These are phyloP conservation scores for Aromia moschata DNA, from an alignment of 2,888 invertebrate genomes.

Conservation along the genomic window DNA sequence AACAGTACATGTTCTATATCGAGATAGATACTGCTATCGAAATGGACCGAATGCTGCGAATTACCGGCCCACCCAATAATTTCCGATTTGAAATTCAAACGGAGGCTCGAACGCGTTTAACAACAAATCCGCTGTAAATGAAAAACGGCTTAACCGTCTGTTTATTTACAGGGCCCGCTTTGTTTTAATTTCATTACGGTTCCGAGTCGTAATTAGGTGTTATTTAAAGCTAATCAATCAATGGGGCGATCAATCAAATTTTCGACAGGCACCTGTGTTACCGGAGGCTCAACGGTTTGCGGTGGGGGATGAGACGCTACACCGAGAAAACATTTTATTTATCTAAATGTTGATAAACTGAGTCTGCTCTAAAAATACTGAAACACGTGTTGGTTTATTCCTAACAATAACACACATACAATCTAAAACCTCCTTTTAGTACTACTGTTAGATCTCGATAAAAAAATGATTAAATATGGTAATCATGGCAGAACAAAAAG, in stretches of 20 bases:
- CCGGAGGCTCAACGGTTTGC: conserved; percentile 19
- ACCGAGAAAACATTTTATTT: too few species aligned
- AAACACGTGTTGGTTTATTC: too few species aligned
- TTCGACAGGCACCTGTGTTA: conserved; percentile 45
- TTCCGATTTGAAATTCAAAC: conserved; percentile 6
- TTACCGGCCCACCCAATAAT: background rate
- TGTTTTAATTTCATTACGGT: conserved; percentile 47
- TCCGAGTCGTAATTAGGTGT: conserved; percentile 45
- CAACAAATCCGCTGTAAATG: conserved; percentile 19
- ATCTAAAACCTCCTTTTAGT: too few species aligned
- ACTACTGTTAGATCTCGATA: too few species aligned
- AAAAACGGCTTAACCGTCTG: conserved; percentile 29
- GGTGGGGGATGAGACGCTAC: conserved; percentile 36
- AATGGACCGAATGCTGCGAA: too few species aligned
- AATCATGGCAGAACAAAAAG: too few species aligned
- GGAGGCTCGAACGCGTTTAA: conserved; percentile 7
- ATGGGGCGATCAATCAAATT: conserved; percentile 51
- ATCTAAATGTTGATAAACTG: too few species aligned
- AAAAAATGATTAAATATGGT: too few species aligned
- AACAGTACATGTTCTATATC: too few species aligned
- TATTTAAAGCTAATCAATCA: conserved; percentile 53
- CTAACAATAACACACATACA: too few species aligned
- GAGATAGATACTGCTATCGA: too few species aligned
- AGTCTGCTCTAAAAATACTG: too few species aligned
- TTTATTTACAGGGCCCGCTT: conserved; percentile 30